Base-by-base conservation (phyloP, 2,797 vertebrate genomes). In the Crocodylus rhombifer region DNA sequence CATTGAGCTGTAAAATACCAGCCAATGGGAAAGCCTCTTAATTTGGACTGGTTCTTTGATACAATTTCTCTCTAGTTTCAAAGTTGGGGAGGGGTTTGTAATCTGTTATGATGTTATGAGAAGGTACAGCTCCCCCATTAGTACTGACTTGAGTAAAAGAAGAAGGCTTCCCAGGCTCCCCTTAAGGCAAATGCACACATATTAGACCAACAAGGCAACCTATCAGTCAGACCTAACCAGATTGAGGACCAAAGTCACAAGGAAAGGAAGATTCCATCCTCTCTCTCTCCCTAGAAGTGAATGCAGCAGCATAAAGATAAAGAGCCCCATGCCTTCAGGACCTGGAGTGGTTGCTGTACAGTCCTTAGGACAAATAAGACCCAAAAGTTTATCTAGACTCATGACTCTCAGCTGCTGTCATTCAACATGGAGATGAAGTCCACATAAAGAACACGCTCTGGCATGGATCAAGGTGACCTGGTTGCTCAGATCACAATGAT, bases 1-100 rank as follows among this genome's bases (percentile, higher is more conserved):
- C 97, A 97, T 76, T 96, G 96, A 97, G 88, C 97, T 98, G 98
- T 98, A 97, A 98, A 98, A 98, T 98, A 95, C 96, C 97, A 97
- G 89, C 95, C 96, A 95, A 88, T 87, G 87, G 92, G 93, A 97
- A 97, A 96, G 96, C 88, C 84, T 97, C 92, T 97, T 97, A 96
- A 95, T 88, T 96, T 11, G 0, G 87, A 86, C 93, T 80, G 85
- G 82, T 0, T 57, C 97, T 98, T 97, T 98, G 96, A 98, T 97
- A 92, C n/a, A 76, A 84, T 87, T 94, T 90, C 73, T 89, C 82
- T 91, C 86, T 7, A 36, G 91, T 92, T 93, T 95, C 82, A 83
- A 80, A 82, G 62, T 86, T 86, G 78, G 1, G 4, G 65, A 57
- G 74, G 60, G 77, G 87, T 61, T 2, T 3, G 17, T 97, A 95